These are phyloP conservation scores for Chitala chitala DNA, from an alignment of 2,113 vertebrate genomes.

Conservation along the genomic window DNA sequence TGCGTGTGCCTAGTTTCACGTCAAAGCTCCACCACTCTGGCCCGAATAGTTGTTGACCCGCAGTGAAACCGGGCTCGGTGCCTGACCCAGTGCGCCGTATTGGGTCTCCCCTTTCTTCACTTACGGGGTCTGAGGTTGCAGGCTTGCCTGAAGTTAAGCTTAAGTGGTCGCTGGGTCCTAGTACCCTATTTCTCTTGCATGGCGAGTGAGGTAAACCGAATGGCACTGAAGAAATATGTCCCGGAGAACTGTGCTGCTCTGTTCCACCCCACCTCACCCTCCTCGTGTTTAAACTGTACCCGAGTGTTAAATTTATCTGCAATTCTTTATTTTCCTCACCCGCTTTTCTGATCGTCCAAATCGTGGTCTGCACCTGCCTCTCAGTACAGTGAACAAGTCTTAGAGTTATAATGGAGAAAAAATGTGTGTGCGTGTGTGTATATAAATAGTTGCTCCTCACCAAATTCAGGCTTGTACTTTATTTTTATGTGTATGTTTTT, in stretches of 20 bases:
- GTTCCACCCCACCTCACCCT: too few relatives aligned
- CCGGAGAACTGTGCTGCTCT: not conserved
- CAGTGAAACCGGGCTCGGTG: not conserved
- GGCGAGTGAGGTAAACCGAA: not conserved
- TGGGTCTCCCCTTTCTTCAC: not conserved
- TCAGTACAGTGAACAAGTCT: slow-evolving; percentile 8
- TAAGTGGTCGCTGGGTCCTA: not conserved
- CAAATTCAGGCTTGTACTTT: slow-evolving; percentile 30
- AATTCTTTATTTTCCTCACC: not conserved
- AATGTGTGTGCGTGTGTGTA: not conserved
- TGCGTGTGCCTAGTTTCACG: too few relatives aligned
- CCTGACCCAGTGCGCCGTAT: not conserved
- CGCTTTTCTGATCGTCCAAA: not conserved
- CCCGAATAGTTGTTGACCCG: not conserved
- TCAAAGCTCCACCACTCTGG: not conserved
- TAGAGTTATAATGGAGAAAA: slow-evolving; percentile 3
- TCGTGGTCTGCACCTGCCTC: not conserved
- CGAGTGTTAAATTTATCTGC: not conserved
- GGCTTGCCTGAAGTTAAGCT: not conserved
- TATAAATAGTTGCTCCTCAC: slow-evolving; percentile 21
- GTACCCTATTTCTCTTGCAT: not conserved
- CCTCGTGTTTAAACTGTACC: not conserved
- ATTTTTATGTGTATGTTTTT: slow-evolving; percentile 75
- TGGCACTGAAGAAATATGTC: not conserved
- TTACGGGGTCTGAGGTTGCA: not conserved